Base-by-base conservation (phyloP, 2,888 invertebrate genomes). In the Imbricaverruca yamaguchii region DNA sequence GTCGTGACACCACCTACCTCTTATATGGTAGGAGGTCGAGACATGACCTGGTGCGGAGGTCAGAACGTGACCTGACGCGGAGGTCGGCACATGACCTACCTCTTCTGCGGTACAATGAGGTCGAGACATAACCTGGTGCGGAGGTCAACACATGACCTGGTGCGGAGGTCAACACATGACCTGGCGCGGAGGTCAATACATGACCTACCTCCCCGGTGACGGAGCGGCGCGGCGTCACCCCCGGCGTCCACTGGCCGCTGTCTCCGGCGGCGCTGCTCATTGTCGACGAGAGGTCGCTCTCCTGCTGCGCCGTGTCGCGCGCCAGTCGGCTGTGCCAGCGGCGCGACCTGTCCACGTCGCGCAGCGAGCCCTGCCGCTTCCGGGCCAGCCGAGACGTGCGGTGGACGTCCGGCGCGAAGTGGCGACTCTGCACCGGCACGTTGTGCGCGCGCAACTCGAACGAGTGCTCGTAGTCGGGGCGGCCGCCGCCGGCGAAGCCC, bases 401-500 rank as follows among this genome's bases (percentile, higher is more conserved):
- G 39, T 74, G 12, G 6, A 53, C 15, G 74, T 18, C 39, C 21
- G 74, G 1, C 21, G 74, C 74, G 53, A 74, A 74, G 74, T 74
- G 74, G 53, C 74, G 74, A 18, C 74, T 74, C 74, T 74, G 74
- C 74, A 74, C 74, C 6, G 74, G 53, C 53, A 74, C 74, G 1
- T 53, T n/a, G 53, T 74, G 74, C 3, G 74, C 11, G 8, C 74
- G 74, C 74, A 74, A 53, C 74, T 74, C 74, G 74, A 74, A 74
- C 53, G 74, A 13, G 53, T 74, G 74, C 74, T 74, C 18, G 25
- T 74, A 74, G 21, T 74, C 53, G 18, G 10, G 7, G 53, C 74
- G 18, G 15, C 74, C 74, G 74, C 74, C 74, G 25, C 74, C 74
- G 53, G 53, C 74, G 74, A 74, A 74, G 15, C 74, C 74, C 53